phyloP scores from a whole-genome alignment of 37 sponge, comb jelly and placozoan genomes.

The Ianthella basta region DNA sequence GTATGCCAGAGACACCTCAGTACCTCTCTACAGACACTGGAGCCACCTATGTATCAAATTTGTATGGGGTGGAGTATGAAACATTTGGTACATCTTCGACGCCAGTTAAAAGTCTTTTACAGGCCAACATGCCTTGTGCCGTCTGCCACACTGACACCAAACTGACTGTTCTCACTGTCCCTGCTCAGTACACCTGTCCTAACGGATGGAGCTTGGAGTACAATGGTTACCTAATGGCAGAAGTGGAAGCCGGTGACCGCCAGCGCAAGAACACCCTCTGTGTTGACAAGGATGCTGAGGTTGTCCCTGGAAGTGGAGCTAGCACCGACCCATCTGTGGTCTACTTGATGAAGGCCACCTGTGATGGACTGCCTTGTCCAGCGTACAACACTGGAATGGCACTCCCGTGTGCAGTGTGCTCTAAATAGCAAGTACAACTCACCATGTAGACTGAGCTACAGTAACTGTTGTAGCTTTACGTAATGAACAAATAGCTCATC shows the following conservation, averaged over 20 bases:
- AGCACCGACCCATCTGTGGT: constrained; percentile 36
- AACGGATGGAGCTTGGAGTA: constrained; percentile 53
- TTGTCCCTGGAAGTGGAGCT: constrained; percentile 37
- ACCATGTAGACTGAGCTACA: too few species aligned
- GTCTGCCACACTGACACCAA: constrained; percentile 41
- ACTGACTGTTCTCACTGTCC: constrained; percentile 44
- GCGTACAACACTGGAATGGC: constrained; percentile 41
- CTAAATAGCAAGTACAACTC: constrained; percentile 8
- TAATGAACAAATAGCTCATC: too few species aligned
- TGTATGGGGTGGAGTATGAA: constrained; percentile 57
- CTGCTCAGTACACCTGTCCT: constrained; percentile 53
- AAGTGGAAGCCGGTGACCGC: constrained; percentile 19
- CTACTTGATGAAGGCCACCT: constrained; percentile 41
- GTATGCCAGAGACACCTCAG: constrained; percentile 50
- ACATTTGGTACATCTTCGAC: background rate
- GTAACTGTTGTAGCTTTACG: too few species aligned
- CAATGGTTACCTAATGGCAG: constrained; percentile 64
- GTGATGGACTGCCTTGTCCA: constrained; percentile 55
- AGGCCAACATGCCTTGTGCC: constrained; percentile 59
- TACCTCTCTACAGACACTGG: constrained; percentile 15
- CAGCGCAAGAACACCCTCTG: constrained; percentile 25
- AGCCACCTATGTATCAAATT: background rate
- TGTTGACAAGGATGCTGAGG: constrained; percentile 46
- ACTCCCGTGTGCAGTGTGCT: constrained; percentile 65
- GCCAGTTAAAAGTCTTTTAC: background rate